Base-by-base conservation (phyloP, 2,888 invertebrate genomes). In the Camptogramma bilineatum region DNA sequence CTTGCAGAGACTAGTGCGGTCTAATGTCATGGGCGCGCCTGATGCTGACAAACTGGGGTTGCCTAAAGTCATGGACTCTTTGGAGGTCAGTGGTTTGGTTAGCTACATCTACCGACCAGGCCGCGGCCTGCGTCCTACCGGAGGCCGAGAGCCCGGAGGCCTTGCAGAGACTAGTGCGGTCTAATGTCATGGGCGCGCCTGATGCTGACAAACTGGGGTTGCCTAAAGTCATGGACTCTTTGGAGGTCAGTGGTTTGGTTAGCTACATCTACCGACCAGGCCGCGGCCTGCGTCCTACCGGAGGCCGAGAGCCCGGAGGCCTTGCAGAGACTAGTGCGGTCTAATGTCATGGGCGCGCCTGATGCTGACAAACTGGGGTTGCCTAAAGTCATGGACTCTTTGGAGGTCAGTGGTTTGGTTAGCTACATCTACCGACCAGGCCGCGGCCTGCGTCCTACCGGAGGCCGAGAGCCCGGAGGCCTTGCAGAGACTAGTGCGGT, bases 11-110 rank as follows among this genome's bases (percentile, higher is more conserved):
- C 94, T 97, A 46, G 98, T 99, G 76, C 94, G 97, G 0, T 96
- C 97, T 67, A 94, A 95, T 68, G 98, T 99, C 79, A 98, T 99
- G 81, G 97, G 97, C 62, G 96, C 98, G 9, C 96, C 98, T 0
- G 99, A 99, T 86, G 98, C 98, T 0, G 99, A 99, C 83, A 99
- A 99, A 87, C 96, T 97, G 71, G 99, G 99, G 0, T 91, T 99
- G 42, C 99, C 99, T 0, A 94, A 97, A 51, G 98, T 99, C 0
- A 94, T 99, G 75, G 98, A 98, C 83, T 97, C 98, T 0, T 95
- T 99, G 21, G 98, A 99, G 94, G 97, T 99, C 7, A 47, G 46
- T n/a, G 1, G 1, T n/a, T n/a, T n/a, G n/a, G n/a, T n/a, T n/a
- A n/a, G n/a, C n/a, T n/a, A n/a, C n/a, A n/a, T n/a, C n/a, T n/a